Percentiles rank a stretch among this genome's conserved stretches.
Conservation (phyloP, 1,140 invertebrate genomes). For the Paramacrobiotus metropolitanus region DNA sequence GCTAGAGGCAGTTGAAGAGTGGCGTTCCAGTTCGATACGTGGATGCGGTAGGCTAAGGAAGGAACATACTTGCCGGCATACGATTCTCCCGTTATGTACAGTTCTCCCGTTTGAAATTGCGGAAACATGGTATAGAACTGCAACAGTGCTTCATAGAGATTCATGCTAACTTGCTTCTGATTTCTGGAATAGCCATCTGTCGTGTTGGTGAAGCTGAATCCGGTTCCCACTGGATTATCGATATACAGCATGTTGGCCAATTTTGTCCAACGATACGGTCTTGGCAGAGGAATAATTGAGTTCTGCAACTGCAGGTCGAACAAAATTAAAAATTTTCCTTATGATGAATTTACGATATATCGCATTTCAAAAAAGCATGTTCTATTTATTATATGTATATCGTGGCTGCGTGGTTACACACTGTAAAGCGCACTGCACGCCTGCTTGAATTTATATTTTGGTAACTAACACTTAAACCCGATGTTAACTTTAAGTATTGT, state of each 20-base stretch:
- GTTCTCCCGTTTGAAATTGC: conserved; percentile 4
- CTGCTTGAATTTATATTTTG: too few relatives aligned
- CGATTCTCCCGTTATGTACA: conserved; percentile 10
- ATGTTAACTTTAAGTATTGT: too few relatives aligned
- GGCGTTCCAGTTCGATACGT: not conserved
- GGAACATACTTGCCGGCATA: conserved; percentile 10
- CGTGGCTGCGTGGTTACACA: too few relatives aligned
- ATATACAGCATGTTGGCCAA: conserved; percentile 19
- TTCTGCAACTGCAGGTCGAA: too few relatives aligned
- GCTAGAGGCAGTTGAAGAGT: not conserved
- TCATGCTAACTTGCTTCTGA: conserved; percentile 6
- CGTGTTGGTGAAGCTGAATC: not conserved
- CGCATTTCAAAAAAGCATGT: too few relatives aligned
- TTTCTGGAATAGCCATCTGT: conserved; percentile 6
- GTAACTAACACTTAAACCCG: too few relatives aligned
- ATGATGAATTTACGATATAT: too few relatives aligned
- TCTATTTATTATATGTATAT: too few relatives aligned
- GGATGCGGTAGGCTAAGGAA: not conserved
- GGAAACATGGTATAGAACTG: conserved; percentile 10
- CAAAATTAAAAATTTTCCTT: too few relatives aligned
- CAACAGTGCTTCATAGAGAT: conserved; percentile 8
- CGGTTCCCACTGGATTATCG: conserved; percentile 21
- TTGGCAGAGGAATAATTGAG: too few relatives aligned
- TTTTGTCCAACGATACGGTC: conserved; percentile 8
- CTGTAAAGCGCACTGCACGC: too few relatives aligned